Evolutionary conservation across 1,140 invertebrate species (phyloP).

Genomic region (Caenorhabditis briggsae): DNA sequence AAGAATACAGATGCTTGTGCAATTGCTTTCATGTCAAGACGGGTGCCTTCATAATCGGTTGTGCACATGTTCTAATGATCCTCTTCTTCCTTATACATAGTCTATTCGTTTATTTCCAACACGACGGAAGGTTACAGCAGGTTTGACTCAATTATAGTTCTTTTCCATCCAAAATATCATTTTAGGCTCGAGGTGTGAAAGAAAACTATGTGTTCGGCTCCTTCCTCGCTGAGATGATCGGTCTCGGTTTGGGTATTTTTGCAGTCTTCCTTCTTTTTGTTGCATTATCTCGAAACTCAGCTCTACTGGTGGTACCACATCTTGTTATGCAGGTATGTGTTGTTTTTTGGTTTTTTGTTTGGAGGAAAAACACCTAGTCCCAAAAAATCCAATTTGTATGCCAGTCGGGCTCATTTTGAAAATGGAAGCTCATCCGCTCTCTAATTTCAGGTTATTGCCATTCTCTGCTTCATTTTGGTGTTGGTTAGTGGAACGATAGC

Average conservation of each 20-base stretch:
- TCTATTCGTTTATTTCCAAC: slow-evolving; percentile 73
- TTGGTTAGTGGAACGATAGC: slow-evolving; percentile 73
- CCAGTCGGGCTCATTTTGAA: background rate
- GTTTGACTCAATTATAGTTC: background rate
- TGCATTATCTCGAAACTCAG: slow-evolving; percentile 71
- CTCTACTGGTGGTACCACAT: slow-evolving; percentile 73
- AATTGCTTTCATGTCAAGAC: slow-evolving; percentile 77
- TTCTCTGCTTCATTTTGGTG: slow-evolving; percentile 70
- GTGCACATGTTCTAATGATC: slow-evolving; percentile 69
- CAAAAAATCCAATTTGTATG: background rate
- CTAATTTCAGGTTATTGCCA: slow-evolving; percentile 68
- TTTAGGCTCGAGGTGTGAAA: slow-evolving; percentile 56
- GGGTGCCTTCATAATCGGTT: slow-evolving; percentile 70
- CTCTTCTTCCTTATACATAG: slow-evolving; percentile 73
- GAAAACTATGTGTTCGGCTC: slow-evolving; percentile 71
- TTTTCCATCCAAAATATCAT: background rate
- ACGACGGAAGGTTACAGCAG: slow-evolving; percentile 60
- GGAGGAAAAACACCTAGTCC: background rate
- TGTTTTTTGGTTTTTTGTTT: slow-evolving; percentile 39
- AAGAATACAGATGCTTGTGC: slow-evolving; percentile 75
- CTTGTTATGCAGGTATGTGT: slow-evolving; percentile 72
- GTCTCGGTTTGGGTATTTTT: slow-evolving; percentile 67
- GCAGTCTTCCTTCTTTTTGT: slow-evolving; percentile 72
- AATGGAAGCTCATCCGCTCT: background rate
- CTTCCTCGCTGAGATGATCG: slow-evolving; percentile 68